Percentiles rank a stretch among this genome's conserved stretches.
phyloP scores from a whole-genome alignment of 2,888 invertebrate genomes.

The Synergus japonicus region DNA sequence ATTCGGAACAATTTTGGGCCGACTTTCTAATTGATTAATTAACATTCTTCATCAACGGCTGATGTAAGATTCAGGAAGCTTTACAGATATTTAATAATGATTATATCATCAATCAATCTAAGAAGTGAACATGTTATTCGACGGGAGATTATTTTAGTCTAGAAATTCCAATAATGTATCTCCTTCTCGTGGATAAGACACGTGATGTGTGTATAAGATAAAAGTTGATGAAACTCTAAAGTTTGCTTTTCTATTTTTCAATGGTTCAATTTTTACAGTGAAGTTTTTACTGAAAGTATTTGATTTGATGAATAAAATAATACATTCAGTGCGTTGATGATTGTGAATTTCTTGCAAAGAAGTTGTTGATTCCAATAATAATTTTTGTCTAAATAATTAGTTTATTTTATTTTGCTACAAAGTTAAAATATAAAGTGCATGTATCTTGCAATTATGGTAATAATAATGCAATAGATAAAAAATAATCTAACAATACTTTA shows the following conservation, averaged over 20 bases:
- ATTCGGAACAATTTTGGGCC: neutral
- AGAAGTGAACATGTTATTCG: neutral
- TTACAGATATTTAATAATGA: neutral
- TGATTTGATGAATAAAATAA: too few relatives aligned
- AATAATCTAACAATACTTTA: neutral
- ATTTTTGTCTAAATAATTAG: neutral
- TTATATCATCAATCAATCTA: neutral
- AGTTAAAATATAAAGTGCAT: neutral
- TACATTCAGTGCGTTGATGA: too few relatives aligned
- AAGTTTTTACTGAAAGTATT: too few relatives aligned
- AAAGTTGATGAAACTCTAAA: neutral
- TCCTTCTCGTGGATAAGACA: neutral
- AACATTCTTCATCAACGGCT: neutral
- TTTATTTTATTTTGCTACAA: neutral
- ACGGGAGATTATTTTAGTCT: neutral
- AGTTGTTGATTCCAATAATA: too few relatives aligned
- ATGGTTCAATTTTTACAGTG: too few relatives aligned
- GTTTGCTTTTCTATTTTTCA: neutral
- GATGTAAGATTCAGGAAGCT: neutral
- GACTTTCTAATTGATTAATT: conserved; percentile 15
- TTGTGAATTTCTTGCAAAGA: too few relatives aligned
- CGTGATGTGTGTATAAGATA: neutral
- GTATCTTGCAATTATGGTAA: neutral
- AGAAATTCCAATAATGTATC: conserved; percentile 6
- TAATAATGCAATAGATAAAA: neutral